phyloP scores from a whole-genome alignment of 2,113 vertebrate genomes.

The Columba livia region DNA sequence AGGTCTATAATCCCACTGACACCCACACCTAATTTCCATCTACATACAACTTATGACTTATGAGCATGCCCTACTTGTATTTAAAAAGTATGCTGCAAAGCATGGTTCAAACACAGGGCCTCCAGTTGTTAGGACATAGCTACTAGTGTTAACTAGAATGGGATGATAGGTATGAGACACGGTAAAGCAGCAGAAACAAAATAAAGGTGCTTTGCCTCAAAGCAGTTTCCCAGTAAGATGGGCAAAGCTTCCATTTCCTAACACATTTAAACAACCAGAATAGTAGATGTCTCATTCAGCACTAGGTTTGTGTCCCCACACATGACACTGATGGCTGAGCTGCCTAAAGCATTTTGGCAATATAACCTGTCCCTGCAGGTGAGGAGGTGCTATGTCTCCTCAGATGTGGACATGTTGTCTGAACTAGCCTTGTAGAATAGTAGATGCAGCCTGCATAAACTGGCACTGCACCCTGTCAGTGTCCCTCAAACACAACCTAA shows the following conservation, averaged over 20 bases:
- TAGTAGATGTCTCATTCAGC: neutral
- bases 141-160: neutral
- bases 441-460: neutral
- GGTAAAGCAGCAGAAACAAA: neutral
- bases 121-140: neutral
- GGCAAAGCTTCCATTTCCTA: neutral
- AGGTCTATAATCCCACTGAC: neutral
- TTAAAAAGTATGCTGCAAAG: neutral
- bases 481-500: neutral
- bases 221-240: neutral
- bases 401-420: neutral
- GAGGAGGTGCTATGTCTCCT: neutral
- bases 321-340: neutral
- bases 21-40: neutral
- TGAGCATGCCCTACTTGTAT: neutral
- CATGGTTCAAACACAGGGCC: neutral
- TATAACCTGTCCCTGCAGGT: rapidly evolving
- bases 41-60: neutral
- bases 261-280: neutral
- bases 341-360: neutral
- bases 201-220: neutral
- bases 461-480: neutral
- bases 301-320: neutral
- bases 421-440: neutral
- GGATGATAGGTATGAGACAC: neutral